phyloP scores from a whole-genome alignment of 64 coral and sea anemone genomes.

The Porites australiensis region DNA sequence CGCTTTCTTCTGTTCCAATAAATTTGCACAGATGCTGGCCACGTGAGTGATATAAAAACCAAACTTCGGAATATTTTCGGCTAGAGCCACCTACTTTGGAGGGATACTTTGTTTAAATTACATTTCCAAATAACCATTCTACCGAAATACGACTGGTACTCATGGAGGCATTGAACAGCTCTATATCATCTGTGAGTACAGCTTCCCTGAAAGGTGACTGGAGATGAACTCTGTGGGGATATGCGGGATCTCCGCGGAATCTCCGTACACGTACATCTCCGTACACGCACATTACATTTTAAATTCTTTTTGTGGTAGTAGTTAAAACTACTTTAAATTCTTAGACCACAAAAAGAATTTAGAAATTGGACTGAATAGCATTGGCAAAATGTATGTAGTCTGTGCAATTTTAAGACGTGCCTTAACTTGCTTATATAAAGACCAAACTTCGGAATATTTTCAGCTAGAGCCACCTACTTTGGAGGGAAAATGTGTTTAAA shows the following conservation, averaged over 20 bases:
- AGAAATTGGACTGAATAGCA: background rate
- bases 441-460: background rate
- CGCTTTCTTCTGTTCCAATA: no score
- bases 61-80: background rate
- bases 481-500: background rate
- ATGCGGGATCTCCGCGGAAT: no score
- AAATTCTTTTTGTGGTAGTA: background rate
- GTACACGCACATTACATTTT: background rate
- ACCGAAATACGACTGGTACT: no score
- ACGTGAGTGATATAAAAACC: background rate
- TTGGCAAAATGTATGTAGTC: no score
- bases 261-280: no score
- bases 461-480: slow-evolving; percentile 4
- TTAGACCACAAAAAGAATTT: background rate
- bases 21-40: no score
- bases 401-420: background rate
- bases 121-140: no score
- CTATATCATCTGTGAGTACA: no score
- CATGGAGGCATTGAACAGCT: no score
- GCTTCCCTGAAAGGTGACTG: no score
- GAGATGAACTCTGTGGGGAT: no score
- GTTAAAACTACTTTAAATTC: slow-evolving; percentile 2
- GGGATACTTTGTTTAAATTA: slow-evolving; percentile 3
- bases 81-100: slow-evolving; percentile 9
- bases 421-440: background rate